phyloP scores from a whole-genome alignment of 2,888 invertebrate species.

The Caenorhabditis imperialis region DNA sequence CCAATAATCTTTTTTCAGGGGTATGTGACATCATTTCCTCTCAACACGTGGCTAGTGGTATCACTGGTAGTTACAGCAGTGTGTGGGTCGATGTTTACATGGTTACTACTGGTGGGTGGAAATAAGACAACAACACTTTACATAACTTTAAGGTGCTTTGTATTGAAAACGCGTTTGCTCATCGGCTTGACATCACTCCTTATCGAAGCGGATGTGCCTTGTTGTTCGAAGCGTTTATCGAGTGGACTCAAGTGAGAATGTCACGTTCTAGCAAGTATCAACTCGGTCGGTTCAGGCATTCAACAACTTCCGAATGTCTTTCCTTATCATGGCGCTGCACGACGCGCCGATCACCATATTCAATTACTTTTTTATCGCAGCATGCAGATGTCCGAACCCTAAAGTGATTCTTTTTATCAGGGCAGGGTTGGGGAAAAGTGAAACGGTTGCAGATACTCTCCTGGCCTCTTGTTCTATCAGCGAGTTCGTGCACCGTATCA shows the following conservation, averaged over 20 bases:
- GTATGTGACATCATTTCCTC: constrained; percentile 73
- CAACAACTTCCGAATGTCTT: constrained; percentile 78
- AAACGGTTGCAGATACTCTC: constrained; percentile 62
- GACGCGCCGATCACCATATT: constrained; percentile 76
- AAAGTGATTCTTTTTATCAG: constrained; percentile 56
- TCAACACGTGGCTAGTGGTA: constrained; percentile 73
- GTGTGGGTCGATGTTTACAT: constrained; percentile 74
- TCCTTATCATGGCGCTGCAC: constrained; percentile 76
- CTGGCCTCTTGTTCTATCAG: constrained; percentile 75
- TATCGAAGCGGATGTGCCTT: constrained; percentile 75
- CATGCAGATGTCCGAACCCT: constrained; percentile 75
- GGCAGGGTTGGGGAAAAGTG: constrained; percentile 8
- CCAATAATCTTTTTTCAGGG: constrained; percentile 58
- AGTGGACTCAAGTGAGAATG: constrained; percentile 72
- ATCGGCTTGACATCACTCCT: constrained; percentile 73
- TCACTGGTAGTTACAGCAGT: constrained; percentile 66
- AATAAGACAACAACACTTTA: not conserved
- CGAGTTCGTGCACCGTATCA: constrained; percentile 64
- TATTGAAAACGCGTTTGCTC: constrained; percentile 78
- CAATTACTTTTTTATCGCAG: constrained; percentile 76
- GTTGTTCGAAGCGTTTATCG: constrained; percentile 74
- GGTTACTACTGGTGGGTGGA: constrained; percentile 69
- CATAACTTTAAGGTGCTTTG: constrained; percentile 72
- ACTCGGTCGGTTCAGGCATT: constrained; percentile 63
- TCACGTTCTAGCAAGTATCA: not conserved